phyloP scores from a whole-genome alignment of 1,140 invertebrate genomes.

The Brachionus angularis region DNA sequence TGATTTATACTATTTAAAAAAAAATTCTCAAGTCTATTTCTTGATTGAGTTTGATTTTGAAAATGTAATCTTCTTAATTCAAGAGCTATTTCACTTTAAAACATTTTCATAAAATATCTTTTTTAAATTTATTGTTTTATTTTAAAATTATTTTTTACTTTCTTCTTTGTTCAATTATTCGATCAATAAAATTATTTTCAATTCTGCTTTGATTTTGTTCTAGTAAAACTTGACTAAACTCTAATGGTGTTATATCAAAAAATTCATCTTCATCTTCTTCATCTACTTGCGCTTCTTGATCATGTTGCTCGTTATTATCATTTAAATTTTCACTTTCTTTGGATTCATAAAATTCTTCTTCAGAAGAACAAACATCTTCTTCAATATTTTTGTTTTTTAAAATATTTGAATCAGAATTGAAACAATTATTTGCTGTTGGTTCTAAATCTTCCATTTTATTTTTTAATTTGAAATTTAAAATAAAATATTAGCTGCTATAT shows the following conservation, averaged over 20 bases:
- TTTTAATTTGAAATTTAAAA: too few species aligned
- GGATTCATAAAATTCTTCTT: neutral
- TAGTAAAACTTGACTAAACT: too few species aligned
- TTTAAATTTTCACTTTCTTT: neutral
- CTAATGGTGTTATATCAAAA: too few species aligned
- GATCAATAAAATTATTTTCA: constrained; percentile 11
- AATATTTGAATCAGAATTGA: neutral
- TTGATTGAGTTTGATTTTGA: neutral
- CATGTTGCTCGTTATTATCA: too few species aligned
- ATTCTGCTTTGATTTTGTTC: neutral
- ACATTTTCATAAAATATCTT: neutral
- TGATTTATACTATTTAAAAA: neutral
- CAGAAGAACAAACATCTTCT: too few species aligned
- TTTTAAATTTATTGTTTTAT: neutral
- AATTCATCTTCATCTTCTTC: constrained; percentile 9
- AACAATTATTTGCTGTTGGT: neutral
- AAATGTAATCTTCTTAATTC: constrained; percentile 10
- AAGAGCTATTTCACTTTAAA: constrained; percentile 18
- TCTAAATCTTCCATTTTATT: neutral
- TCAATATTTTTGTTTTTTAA: too few species aligned
- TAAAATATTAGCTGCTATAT: too few species aligned
- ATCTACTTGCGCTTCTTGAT: too few species aligned
- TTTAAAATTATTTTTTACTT: neutral
- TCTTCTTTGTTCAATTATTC: constrained; percentile 10
- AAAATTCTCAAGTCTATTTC: neutral